A percentile compares a stretch with the other conserved stretches of the same genome.
phyloP scores from a whole-genome alignment of 2,888 invertebrate species.

The Heliconius sara region DNA sequence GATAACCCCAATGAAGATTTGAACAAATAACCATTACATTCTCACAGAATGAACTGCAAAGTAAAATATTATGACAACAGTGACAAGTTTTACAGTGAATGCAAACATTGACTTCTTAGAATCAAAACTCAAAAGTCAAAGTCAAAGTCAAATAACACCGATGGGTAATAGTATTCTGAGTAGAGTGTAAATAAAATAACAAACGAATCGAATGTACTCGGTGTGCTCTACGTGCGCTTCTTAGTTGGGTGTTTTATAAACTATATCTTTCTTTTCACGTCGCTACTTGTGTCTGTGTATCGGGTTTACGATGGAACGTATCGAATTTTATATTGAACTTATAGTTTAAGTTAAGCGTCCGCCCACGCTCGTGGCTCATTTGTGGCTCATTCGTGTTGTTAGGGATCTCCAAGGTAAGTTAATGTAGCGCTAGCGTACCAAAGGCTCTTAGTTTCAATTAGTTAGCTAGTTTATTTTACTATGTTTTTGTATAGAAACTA shows the following conservation, averaged over 20 bases:
- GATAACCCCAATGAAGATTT: slow-evolving; percentile 55
- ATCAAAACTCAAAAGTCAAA: slow-evolving; percentile 61
- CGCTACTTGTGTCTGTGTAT: slow-evolving; percentile 61
- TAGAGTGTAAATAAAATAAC: slow-evolving; percentile 80
- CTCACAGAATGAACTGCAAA: slow-evolving; percentile 55
- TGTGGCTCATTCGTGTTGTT: slow-evolving; percentile 38
- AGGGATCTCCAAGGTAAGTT: slow-evolving; percentile 40
- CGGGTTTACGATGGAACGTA: slow-evolving; percentile 61
- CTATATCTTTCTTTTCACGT: slow-evolving; percentile 67
- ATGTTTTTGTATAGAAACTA: slow-evolving; percentile 4
- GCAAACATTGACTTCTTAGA: slow-evolving; percentile 77
- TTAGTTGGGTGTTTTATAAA: slow-evolving; percentile 55
- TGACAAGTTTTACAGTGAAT: slow-evolving; percentile 75
- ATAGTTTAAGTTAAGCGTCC: slow-evolving; percentile 43
- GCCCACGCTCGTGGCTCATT: slow-evolving; percentile 44
- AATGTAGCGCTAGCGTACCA: slow-evolving; percentile 24
- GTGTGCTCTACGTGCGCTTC: slow-evolving; percentile 55
- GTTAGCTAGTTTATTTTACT: slow-evolving; percentile 29
- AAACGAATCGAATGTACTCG: slow-evolving; percentile 52
- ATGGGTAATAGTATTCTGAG: slow-evolving; percentile 78
- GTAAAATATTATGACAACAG: slow-evolving; percentile 75
- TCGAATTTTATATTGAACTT: slow-evolving; percentile 56
- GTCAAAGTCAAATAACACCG: slow-evolving; percentile 55
- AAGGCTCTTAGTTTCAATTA: slow-evolving; percentile 31
- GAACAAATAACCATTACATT: slow-evolving; percentile 62